Evolutionary conservation across 2,888 invertebrate species (phyloP), one percentile per base, ranked within the genome.

Genomic region (Drosophila parthenogenetica): DNA sequence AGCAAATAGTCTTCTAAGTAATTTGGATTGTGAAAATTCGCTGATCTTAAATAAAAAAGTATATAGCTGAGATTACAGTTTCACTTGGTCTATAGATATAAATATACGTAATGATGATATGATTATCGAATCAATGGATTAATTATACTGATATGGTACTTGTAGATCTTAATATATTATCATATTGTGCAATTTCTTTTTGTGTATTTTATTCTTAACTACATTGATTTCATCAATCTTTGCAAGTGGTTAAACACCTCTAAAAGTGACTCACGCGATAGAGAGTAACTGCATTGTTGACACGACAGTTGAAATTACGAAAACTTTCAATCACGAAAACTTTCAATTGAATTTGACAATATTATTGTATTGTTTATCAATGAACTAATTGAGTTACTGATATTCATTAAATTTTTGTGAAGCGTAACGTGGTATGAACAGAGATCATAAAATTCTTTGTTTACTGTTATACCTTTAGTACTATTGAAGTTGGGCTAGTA

Each of bases 401-500:
- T 29, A 29, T 29, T 29, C 29, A 4, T 35, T 13, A 35, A 2
- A 13, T 3, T 35, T 25, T 40, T 37, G 13, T 14, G 5, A 46
- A 11, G 22, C 46, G 25, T 42, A 13, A 0, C 42, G 5, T 13
- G 3, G 55, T 53, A 22, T 73, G 58, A 72, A 73, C 69, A 19
- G 8, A 13, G 7, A 8, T 10, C 17, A 49, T 35, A 37, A 60
- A 60, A 53, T 57, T 43, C n/a, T 39, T 13, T 58, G 42, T 54
- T 50, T 37, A 35, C 49, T 32, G 5, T n/a, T 29, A 37, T 13
- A 13, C 13, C 2, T 35, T 13, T 4, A 35, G 2, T 14, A 35
- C 32, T 40, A 57, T 40, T 8, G 11, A 10, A 5, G 19, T 16
- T 48, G 22, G 39, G 13, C 39, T 42, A 76, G 77, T 76, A 42